Evolutionary conservation across 2,797 vertebrate genomes (phyloP), one percentile per base, ranked within the genome.

Genomic region (Heliangelus exortis): DNA sequence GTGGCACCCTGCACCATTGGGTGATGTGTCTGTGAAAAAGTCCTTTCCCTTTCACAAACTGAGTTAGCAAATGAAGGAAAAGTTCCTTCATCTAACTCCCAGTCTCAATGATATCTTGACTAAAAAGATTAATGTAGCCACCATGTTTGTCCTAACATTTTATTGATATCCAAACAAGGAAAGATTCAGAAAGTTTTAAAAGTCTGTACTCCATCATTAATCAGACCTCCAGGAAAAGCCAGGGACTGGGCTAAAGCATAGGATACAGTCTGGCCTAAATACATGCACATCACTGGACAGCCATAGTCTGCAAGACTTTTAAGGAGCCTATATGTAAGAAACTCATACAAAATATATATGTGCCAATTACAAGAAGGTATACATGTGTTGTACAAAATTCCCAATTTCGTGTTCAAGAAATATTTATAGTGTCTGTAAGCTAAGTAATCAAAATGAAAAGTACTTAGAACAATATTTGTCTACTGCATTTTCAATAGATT

Each of bases 1-100:
- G 6, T 66, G 26, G 1, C 23, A 66, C 5, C 8, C 13, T 57
- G 4, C 2, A 31, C 5, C 4, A 6, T 8, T n/a, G 3, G 3
- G 12, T 34, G 6, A 43, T 45, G 8, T 50, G 9, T 25, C 53
- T 54, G 7, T 9, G 41, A 53, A 78, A 76, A 77, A 20, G 17
- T 55, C 8, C 10, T 55, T 76, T 59, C 3, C 8, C 2, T 8
- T 6, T 81, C 2, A 20, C 9, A 65, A 83, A 54, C 1, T 9
- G 10, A 9, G 21, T 75, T 65, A 62, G 15, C 4, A 80, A 39
- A 15, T 23, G 14, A 7, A 73, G 22, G 16, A 61, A 48, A 83
- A 57, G 31, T 25, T 41, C 18, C 4, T 84, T 77, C 2, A 7
- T 9, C 28, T 43, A 14, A 9, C 4, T 71, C 26, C 25, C 86